These are phyloP conservation scores for Ctenicera cuprea DNA, from an alignment of 2,888 invertebrate species.

Conservation along the genomic window DNA sequence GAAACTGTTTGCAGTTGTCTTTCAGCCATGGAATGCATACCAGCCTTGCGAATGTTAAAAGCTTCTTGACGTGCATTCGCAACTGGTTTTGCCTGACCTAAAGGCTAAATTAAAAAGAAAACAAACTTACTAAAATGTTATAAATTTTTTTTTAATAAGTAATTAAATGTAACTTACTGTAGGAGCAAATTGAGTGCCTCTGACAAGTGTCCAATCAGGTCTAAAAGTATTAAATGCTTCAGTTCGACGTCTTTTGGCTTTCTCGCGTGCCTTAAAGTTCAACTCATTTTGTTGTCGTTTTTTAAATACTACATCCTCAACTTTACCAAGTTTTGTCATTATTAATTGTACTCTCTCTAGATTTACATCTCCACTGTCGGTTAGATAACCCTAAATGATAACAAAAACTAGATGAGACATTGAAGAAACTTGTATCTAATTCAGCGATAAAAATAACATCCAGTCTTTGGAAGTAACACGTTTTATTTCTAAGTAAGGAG, in stretches of 20 bases:
- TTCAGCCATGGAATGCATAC: conserved; percentile 73
- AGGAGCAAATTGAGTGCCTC: conserved; percentile 87
- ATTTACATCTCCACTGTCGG: conserved; percentile 95
- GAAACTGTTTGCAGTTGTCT: conserved; percentile 58
- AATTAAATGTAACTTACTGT: conserved; percentile 73
- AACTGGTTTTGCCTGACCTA: conserved; percentile 77
- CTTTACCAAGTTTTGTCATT: conserved; percentile 93
- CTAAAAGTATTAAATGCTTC: conserved; percentile 73
- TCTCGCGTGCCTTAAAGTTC: conserved; percentile 86
- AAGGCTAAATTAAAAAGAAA: conserved; percentile 72
- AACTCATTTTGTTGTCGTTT: conserved; percentile 91
- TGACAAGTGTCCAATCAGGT: conserved; percentile 82
- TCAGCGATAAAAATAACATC: too few relatives aligned
- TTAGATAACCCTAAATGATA: conserved; percentile 87
- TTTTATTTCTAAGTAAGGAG: too few relatives aligned
- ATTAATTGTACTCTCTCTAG: conserved; percentile 96
- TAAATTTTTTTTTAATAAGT: neutral
- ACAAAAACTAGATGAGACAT: conserved; percentile 17
- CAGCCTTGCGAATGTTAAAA: conserved; percentile 80
- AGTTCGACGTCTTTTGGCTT: conserved; percentile 79
- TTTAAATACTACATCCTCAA: conserved; percentile 98
- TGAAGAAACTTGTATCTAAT: conserved; percentile 5
- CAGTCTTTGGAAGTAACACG: too few relatives aligned
- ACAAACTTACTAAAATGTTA: too few relatives aligned
- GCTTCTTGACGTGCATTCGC: conserved; percentile 86